Percentiles rank a stretch among this genome's conserved stretches.
Evolutionary conservation across 2,797 vertebrate genomes (phyloP).

Genomic region (Chrysocyon brachyurus): DNA sequence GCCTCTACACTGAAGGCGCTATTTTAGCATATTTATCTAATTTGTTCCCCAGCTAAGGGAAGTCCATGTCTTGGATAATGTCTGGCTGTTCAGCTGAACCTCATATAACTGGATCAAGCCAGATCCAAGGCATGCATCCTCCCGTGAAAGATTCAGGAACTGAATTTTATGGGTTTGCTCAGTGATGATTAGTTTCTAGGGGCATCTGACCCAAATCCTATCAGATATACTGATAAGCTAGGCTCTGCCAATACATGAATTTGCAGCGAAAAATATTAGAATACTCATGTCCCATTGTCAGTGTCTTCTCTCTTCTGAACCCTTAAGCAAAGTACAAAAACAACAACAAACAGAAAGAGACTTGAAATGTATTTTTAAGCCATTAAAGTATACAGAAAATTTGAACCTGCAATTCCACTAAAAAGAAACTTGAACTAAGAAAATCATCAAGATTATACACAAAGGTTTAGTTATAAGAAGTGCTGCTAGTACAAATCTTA

Average conservation of each 20-base stretch:
- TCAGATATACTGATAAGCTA: background rate
- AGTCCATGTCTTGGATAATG: rapidly evolving
- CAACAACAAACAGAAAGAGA: background rate
- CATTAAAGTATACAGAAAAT: slow-evolving; percentile 7
- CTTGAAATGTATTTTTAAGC: slow-evolving; percentile 36
- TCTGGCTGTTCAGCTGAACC: background rate
- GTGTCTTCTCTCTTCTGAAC: background rate
- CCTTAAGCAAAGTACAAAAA: background rate
- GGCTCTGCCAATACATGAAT: background rate
- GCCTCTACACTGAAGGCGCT: rapidly evolving
- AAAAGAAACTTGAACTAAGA: background rate
- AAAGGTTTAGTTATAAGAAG: background rate
- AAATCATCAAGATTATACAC: background rate
- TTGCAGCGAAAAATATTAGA: background rate
- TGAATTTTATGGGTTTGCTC: background rate
- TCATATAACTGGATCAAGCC: rapidly evolving
- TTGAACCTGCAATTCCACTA: background rate
- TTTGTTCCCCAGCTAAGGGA: background rate
- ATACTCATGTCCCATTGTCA: background rate
- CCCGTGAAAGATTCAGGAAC: background rate
- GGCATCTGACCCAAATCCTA: background rate
- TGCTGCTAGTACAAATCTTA: background rate
- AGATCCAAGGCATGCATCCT: background rate
- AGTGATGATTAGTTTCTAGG: background rate
- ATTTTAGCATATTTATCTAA: background rate